A percentile compares a stretch with the other conserved stretches of the same genome.
Evolutionary conservation across 2,113 vertebrate genomes (phyloP).

Genomic region (Zingel zingel): DNA sequence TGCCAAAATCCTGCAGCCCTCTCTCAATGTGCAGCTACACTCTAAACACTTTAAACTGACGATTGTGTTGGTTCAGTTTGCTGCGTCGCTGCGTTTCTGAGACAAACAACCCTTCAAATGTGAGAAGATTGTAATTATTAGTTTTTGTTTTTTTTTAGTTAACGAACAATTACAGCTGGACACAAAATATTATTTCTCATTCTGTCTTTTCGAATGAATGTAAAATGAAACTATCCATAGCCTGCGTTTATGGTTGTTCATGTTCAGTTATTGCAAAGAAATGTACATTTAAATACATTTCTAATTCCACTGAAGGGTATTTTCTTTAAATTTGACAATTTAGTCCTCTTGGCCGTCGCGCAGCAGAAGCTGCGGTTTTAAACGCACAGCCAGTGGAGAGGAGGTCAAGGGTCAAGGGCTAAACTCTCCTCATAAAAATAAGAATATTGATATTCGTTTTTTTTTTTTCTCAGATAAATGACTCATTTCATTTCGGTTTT

Average conservation of each 20-base stretch:
- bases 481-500: background rate
- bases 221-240: background rate
- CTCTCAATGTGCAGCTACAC: slow-evolving; percentile 49
- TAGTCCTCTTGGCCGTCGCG: background rate
- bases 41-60: slow-evolving; percentile 44
- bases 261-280: background rate
- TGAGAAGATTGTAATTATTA: slow-evolving; percentile 2
- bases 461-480: background rate
- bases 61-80: slow-evolving; percentile 10
- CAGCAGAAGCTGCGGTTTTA: background rate
- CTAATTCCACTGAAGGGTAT: background rate
- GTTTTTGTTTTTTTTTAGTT: background rate
- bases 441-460: no score
- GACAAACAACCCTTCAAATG: background rate
- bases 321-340: background rate
- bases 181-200: background rate
- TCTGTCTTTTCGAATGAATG: background rate
- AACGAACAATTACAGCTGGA: background rate
- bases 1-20: slow-evolving; percentile 67
- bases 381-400: background rate
- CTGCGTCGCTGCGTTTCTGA: slow-evolving; percentile 8
- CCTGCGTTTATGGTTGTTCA: background rate
- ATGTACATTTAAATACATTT: background rate
- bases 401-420: slow-evolving; percentile 49
- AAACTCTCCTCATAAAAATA: background rate